phyloP scores from a whole-genome alignment of 1,140 invertebrate genomes.

The Listronotus bonariensis region DNA sequence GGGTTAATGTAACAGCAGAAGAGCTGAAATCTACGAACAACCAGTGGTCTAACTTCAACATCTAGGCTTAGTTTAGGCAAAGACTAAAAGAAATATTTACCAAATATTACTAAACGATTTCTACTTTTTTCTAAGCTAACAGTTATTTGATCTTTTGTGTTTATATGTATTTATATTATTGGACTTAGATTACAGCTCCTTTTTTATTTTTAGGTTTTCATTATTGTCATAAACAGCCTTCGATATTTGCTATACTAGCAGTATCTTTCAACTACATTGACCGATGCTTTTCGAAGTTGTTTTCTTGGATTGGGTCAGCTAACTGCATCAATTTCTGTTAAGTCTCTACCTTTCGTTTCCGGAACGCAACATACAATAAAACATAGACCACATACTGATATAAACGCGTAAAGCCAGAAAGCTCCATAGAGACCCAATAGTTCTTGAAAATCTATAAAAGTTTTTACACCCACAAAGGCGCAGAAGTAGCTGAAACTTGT shows the following conservation, averaged over 20 bases:
- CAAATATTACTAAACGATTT: no score
- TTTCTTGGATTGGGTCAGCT: constrained; percentile 48
- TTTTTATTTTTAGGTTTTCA: no score
- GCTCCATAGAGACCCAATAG: constrained; percentile 77
- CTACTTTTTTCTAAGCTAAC: no score
- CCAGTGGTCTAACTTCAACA: no score
- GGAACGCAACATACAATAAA: constrained; percentile 86
- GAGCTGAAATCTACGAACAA: no score
- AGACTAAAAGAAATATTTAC: no score
- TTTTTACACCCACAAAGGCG: constrained; percentile 87
- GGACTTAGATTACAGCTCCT: no score
- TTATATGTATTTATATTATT: no score
- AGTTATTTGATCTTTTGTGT: no score
- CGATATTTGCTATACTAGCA: constrained; percentile 36
- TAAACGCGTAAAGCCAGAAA: constrained; percentile 87
- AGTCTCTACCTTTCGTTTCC: constrained; percentile 85
- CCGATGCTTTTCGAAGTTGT: constrained; percentile 41
- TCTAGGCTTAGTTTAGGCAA: no score
- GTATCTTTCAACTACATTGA: constrained; percentile 48
- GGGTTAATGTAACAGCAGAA: no score
- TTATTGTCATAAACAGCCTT: no score
- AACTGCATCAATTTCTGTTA: constrained; percentile 82
- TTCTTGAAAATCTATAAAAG: constrained; percentile 80
- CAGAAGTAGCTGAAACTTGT: constrained; percentile 86
- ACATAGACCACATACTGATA: constrained; percentile 80